Percentiles rank a stretch among this genome's conserved stretches.
Evolutionary conservation across 2,888 invertebrate genomes (phyloP).

Genomic region (Eulithis prunata): DNA sequence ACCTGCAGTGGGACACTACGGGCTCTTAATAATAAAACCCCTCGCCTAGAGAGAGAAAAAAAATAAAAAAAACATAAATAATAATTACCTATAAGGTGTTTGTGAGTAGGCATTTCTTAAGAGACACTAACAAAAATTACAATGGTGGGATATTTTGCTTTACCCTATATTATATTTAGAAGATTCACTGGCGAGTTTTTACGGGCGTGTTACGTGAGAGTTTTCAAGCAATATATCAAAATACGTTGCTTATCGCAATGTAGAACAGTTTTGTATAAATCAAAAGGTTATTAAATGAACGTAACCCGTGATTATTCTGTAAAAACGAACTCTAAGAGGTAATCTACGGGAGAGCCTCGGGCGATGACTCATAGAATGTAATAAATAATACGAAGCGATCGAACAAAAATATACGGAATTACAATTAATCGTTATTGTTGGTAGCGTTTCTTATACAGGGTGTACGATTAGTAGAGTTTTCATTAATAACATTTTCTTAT

Average conservation of each 20-base stretch:
- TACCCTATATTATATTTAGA: background rate
- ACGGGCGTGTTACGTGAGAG: conserved; percentile 39
- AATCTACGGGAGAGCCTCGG: conserved; percentile 47
- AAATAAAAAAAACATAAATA: too few relatives aligned
- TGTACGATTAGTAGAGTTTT: conserved; percentile 3
- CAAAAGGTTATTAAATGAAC: conserved; percentile 50
- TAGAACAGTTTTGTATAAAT: conserved; percentile 57
- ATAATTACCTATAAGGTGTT: too few relatives aligned
- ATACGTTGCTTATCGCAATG: conserved; percentile 50
- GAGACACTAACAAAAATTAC: too few relatives aligned
- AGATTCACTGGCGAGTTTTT: conserved; percentile 9
- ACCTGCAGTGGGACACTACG: too few relatives aligned
- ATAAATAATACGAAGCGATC: conserved; percentile 50
- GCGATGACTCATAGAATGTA: conserved; percentile 53
- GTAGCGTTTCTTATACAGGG: conserved; percentile 50
- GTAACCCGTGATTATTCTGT: conserved; percentile 53
- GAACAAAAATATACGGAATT: conserved; percentile 59
- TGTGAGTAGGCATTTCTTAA: too few relatives aligned
- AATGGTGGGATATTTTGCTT: too few relatives aligned
- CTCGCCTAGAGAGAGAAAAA: too few relatives aligned
- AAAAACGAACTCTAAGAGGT: conserved; percentile 53
- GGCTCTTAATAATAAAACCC: too few relatives aligned
- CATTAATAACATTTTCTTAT: too few relatives aligned
- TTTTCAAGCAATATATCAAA: conserved; percentile 42
- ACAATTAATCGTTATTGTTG: conserved; percentile 72